Conservation (phyloP, 2,113 vertebrate species). For the Sinocyclocheilus grahami region DNA sequence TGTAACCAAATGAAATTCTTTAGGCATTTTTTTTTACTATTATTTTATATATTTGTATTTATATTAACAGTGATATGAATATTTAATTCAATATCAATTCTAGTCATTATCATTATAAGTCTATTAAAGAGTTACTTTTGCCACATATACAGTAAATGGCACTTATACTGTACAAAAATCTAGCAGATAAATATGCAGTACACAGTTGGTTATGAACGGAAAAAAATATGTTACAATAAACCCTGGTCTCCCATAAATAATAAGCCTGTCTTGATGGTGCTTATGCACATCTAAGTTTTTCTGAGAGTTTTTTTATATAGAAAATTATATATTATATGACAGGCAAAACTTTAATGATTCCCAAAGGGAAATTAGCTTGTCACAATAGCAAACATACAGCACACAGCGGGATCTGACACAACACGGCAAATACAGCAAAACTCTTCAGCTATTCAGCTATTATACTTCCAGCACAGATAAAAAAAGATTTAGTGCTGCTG, state of each 20-base stretch:
- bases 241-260: neutral
- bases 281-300: neutral
- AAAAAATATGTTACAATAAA: neutral
- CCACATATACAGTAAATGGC: neutral
- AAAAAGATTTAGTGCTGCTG: neutral
- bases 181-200: neutral
- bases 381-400: constrained; percentile 23
- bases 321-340: neutral
- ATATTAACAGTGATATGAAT: neutral
- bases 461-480: constrained; percentile 17
- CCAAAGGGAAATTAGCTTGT: constrained; percentile 3
- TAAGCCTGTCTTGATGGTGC: neutral
- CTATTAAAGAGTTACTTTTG: neutral
- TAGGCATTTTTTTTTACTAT: neutral
- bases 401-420: constrained; percentile 1
- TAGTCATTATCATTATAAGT: neutral
- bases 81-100: neutral
- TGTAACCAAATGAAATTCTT: neutral
- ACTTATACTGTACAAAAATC: neutral
- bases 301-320: neutral
- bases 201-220: neutral
- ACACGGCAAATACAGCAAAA: constrained; percentile 16
- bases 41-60: neutral
- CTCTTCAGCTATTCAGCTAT: neutral
- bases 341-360: constrained; percentile 3